Evolutionary conservation across 2,113 vertebrate genomes (phyloP).

Genomic region (Uropsilus gracilis): DNA sequence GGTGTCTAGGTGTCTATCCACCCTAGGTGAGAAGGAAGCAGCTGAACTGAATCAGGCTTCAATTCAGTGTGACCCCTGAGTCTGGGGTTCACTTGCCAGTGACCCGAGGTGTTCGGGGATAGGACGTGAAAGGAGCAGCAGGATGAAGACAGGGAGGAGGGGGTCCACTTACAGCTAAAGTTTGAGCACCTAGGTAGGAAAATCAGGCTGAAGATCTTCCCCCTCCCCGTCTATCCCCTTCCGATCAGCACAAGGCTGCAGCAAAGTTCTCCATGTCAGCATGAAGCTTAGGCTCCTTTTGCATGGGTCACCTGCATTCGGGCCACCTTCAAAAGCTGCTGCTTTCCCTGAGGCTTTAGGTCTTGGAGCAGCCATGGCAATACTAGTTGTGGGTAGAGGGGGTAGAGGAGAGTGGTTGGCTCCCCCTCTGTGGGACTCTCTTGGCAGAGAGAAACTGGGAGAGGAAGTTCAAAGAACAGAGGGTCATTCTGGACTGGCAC

Average conservation of each 20-base stretch:
- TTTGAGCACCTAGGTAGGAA: background rate
- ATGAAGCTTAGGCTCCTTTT: background rate
- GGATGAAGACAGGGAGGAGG: background rate
- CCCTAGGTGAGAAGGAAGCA: background rate
- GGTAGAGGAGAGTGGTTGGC: background rate
- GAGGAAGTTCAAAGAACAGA: background rate
- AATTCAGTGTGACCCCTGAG: background rate
- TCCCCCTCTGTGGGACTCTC: background rate
- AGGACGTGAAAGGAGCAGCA: background rate
- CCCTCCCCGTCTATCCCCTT: too few species aligned
- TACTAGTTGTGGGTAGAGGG: background rate
- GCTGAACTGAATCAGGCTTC: background rate
- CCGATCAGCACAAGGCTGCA: fast-evolving
- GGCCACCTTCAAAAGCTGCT: background rate
- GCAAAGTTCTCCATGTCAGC: background rate
- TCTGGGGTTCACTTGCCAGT: background rate
- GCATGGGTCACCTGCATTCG: background rate
- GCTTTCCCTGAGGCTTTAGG: background rate
- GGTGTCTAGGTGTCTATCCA: background rate
- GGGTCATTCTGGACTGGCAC: background rate
- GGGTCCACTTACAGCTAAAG: background rate
- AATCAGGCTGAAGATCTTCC: background rate
- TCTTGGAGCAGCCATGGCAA: background rate
- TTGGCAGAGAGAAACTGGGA: background rate
- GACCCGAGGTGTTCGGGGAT: background rate